Conservation (phyloP, 1,140 invertebrate species). For the Diprion similis region DNA sequence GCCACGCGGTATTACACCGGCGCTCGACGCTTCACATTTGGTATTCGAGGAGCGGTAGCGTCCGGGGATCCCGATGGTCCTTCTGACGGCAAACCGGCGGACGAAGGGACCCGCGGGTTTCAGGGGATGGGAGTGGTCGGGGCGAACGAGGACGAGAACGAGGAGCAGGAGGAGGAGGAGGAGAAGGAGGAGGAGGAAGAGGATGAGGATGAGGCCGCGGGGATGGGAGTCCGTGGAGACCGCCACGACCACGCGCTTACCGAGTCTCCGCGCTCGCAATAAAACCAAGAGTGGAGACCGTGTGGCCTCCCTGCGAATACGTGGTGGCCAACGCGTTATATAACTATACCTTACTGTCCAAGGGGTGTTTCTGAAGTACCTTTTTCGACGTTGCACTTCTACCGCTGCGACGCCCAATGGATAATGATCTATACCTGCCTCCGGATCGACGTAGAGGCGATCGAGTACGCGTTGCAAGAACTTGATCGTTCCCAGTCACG, state of each 20-base stretch:
- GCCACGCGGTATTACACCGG: too few relatives aligned
- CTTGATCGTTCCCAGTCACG: too few relatives aligned
- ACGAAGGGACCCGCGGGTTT: background rate
- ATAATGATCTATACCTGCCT: too few relatives aligned
- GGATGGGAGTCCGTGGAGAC: constrained; percentile 3
- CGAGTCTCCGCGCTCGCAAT: background rate
- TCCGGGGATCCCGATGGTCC: background rate
- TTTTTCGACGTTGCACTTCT: background rate
- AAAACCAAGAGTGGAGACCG: constrained; percentile 2
- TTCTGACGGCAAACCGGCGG: background rate
- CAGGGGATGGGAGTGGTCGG: background rate
- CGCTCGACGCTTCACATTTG: background rate
- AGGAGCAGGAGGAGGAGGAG: too few relatives aligned
- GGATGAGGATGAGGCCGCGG: background rate
- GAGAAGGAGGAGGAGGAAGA: background rate
- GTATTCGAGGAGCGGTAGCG: background rate
- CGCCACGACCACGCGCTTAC: constrained; percentile 6
- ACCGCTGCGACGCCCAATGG: too few relatives aligned
- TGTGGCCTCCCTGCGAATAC: constrained; percentile 6
- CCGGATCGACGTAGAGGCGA: too few relatives aligned
- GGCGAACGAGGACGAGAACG: background rate
- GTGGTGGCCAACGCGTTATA: background rate
- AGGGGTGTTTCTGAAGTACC: background rate
- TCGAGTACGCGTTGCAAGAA: too few relatives aligned
- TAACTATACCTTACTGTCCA: background rate